Base-by-base conservation (phyloP, 2,797 vertebrate species). In the Glyptemys insculpta region DNA sequence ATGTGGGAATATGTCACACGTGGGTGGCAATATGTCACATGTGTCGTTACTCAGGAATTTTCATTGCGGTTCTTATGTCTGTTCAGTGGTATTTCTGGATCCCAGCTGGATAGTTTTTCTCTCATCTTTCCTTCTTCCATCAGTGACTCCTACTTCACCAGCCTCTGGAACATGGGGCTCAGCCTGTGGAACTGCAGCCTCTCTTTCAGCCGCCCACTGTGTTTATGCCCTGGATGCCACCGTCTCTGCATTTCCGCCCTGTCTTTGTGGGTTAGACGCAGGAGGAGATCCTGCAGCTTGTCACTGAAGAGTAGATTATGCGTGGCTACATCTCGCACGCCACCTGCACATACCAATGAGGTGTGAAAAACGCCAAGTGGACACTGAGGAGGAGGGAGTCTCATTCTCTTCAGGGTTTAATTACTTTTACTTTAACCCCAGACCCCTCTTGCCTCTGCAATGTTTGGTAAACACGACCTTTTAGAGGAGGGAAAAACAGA, bases 381-480 rank as follows among this genome's bases (percentile, higher is more conserved):
- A 81, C 80, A 92, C 41, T 16, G 49, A 90, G 88, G 65, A 74
- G 83, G 88, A 1, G 25, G 79, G 2, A 52, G 31, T 8, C 12
- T 18, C 54, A 47, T 79, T 78, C 19, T 89, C 89, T 94, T 76
- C 56, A 93, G 90, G 62, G 92, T 96, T 97, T 96, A 97, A 97
- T 96, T 92, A 94, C 89, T 95, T 95, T 86, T 93, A 74, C 86
- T 93, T 96, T 96, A 97, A 97, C 95, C 95, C 85, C 47, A 92
- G 92, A 95, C 87, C 93, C 87, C 90, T 96, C 72, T 94, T 96
- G 92, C 84, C 87, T 94, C 87, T 86, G 79, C 93, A 83, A 50
- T 89, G 84, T 96, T 97, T 95, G 74, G 96, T 96, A 96, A 97
- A 97, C 95, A 97, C 1, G 92, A 98, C 97, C 96, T 97, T 98